Evolutionary conservation across 1,140 invertebrate species (phyloP).

Genomic region (Leptinotarsa texana): DNA sequence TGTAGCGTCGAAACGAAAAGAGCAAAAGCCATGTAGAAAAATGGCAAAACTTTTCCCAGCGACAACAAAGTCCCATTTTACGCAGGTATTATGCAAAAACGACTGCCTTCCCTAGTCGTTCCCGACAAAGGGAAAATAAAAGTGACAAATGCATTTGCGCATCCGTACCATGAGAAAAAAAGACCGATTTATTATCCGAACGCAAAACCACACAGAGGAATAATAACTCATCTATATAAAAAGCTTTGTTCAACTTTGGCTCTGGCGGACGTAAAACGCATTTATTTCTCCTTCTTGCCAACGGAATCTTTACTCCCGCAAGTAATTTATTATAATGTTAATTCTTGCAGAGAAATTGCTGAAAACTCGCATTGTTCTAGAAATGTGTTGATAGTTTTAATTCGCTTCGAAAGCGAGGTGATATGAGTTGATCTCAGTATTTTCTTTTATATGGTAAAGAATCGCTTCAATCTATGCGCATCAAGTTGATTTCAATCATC

Average conservation of each 20-base stretch:
- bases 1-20: not conserved
- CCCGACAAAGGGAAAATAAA: slow-evolving; percentile 36
- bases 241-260: slow-evolving; percentile 36
- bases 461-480: too few relatives aligned
- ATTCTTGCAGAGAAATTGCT: not conserved
- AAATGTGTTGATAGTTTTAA: not conserved
- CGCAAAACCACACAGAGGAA: slow-evolving; percentile 36
- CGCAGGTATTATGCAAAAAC: slow-evolving; percentile 35
- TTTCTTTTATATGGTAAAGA: too few relatives aligned
- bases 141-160: slow-evolving; percentile 44
- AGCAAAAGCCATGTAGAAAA: not conserved
- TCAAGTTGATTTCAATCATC: too few relatives aligned
- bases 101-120: not conserved
- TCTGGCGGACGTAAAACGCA: slow-evolving; percentile 6
- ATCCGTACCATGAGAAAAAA: slow-evolving; percentile 34
- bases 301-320: not conserved
- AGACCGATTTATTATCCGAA: slow-evolving; percentile 43
- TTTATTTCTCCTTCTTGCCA: not conserved
- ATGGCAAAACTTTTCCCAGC: not conserved
- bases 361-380: not conserved
- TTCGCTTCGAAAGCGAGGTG: not conserved
- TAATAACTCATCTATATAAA: slow-evolving; percentile 44
- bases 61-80: slow-evolving; percentile 11
- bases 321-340: slow-evolving; percentile 4
- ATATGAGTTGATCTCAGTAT: not conserved